phyloP scores from a whole-genome alignment of 35 echinoderm and acorn worm genomes.

The Heliocidaris tuberculata region DNA sequence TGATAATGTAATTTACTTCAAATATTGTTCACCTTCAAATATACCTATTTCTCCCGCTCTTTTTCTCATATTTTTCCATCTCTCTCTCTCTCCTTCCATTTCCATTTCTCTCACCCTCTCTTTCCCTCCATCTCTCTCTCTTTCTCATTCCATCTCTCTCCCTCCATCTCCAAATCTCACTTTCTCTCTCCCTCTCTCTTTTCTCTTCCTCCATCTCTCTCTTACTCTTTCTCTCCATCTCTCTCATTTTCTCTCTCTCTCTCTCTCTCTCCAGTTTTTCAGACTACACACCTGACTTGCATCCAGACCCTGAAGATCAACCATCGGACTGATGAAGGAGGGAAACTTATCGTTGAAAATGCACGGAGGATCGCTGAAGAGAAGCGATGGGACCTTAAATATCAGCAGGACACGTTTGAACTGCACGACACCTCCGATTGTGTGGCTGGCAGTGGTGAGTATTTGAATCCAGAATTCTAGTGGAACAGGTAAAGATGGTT shows the following conservation, averaged over 20 bases:
- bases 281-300: not conserved
- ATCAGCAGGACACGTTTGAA: not conserved
- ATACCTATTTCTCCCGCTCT: too few relatives aligned
- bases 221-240: too few relatives aligned
- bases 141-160: too few relatives aligned
- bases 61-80: too few relatives aligned
- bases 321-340: constrained; percentile 23
- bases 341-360: not conserved
- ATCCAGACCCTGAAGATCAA: not conserved
- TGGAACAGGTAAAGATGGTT: not conserved
- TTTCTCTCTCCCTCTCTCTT: too few relatives aligned
- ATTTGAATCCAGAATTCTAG: not conserved
- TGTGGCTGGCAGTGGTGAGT: not conserved
- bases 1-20: too few relatives aligned
- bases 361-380: not conserved
- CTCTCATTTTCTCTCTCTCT: not conserved
- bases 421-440: not conserved
- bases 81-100: too few relatives aligned
- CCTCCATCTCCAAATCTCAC: too few relatives aligned
- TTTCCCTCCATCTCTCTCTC: too few relatives aligned
- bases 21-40: too few relatives aligned
- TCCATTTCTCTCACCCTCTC: too few relatives aligned
- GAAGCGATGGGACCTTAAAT: not conserved
- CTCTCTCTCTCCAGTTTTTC: not conserved
- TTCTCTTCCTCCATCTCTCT: too few relatives aligned